Conservation (phyloP, 2,797 vertebrate species). For the Distichodus sexfasciatus region DNA sequence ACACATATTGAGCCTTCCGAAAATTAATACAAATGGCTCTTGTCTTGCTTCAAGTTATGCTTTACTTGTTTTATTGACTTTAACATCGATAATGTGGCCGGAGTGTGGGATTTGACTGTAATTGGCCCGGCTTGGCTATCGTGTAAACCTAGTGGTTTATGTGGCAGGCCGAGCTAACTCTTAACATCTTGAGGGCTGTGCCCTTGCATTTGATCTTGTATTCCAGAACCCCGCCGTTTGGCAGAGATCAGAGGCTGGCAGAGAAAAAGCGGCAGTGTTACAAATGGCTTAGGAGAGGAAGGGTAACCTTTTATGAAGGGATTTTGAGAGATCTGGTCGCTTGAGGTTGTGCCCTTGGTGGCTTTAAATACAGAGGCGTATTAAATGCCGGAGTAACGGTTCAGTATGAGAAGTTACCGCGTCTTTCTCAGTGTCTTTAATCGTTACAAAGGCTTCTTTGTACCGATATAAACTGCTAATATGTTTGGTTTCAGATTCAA, state of each 20-base stretch:
- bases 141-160: conserved; percentile 40
- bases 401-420: not conserved
- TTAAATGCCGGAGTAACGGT: not conserved
- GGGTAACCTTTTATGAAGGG: conserved; percentile 56
- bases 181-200: conserved; percentile 38
- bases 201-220: conserved; percentile 61
- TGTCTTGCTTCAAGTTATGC: conserved; percentile 34
- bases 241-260: conserved; percentile 58
- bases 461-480: not conserved
- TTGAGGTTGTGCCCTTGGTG: conserved; percentile 73
- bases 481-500: conserved; percentile 11
- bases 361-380: conserved; percentile 59
- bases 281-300: conserved; percentile 57
- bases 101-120: conserved; percentile 20
- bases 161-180: conserved; percentile 39
- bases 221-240: conserved; percentile 56
- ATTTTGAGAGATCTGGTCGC: conserved; percentile 69
- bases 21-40: conserved; percentile 45
- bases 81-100: conserved; percentile 35
- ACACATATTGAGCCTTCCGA: conserved; percentile 38
- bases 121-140: conserved; percentile 23
- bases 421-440: not conserved
- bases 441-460: not conserved
- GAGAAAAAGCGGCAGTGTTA: conserved; percentile 54
- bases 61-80: conserved; percentile 46